Base-by-base conservation (phyloP, 2,113 vertebrate species). In the Oophaga pumilio region DNA sequence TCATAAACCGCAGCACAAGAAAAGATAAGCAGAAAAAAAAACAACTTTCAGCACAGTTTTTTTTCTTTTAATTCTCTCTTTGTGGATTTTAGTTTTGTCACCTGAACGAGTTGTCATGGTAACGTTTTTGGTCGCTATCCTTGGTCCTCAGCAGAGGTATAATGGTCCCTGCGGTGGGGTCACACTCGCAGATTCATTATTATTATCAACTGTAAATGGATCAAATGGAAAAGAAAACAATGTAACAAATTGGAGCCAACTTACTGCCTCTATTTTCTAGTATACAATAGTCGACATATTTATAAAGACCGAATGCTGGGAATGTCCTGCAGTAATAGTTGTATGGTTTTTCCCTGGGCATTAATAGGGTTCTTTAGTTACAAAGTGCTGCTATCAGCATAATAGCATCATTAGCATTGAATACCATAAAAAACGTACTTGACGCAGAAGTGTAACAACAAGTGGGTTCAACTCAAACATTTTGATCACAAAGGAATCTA, bases 1-100 rank as follows among this genome's bases (percentile, higher is more conserved):
- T 84, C 87, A 88, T 84, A 88, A 83, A 88, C 69, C 84, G 59
- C 87, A 84, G 87, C 73, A 88, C 81, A 88, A 56, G 71, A 77
- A 88, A 76, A 88, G 87, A 83, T 88, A 88, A 84, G 81, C 71
- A 64, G 71, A 57, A 84, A 74, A 76, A 43, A 64, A 24, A 56
- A 57, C 60, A 79, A 33, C 56, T 77, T 66, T 88, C 33, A 8
- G 68, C 50, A 74, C 11, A 15, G 8, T 82, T 76, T 82, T 82
- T 81, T 81, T 88, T 20, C 43, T 82, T 87, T 83, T 83, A 62
- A 82, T 82, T 88, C 59, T 84, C 84, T 84, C 59, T 66, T 88
- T 88, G 68, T 28, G 57, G 87, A 71, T 77, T 76, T 84, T 76
- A 74, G 57, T 88, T 83, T 88, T 88, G 60, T 82, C 79, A 82